Conservation (phyloP, 2,888 invertebrate species). For the Eupithecia insigniata region DNA sequence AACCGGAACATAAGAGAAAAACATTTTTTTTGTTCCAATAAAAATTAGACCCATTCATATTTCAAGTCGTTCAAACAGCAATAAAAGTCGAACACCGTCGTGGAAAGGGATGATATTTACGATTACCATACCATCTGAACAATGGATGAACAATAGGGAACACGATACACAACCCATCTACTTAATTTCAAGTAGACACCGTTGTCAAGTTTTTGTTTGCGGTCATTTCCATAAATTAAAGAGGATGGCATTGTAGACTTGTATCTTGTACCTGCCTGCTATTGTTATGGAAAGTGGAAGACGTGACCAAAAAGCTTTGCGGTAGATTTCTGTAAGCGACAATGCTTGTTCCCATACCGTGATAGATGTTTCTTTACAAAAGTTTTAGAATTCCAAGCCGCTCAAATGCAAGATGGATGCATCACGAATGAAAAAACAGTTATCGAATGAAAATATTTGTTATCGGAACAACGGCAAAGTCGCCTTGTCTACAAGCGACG, state of each 20-base stretch:
- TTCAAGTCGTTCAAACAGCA: constrained; percentile 26
- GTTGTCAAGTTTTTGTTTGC: constrained; percentile 82
- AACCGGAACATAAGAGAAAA: constrained; percentile 2
- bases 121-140: constrained; percentile 65
- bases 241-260: constrained; percentile 66
- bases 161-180: constrained; percentile 77
- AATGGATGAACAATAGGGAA: constrained; percentile 75
- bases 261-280: constrained; percentile 70
- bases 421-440: constrained; percentile 12
- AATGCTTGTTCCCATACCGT: constrained; percentile 37
- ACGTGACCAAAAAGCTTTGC: constrained; percentile 72
- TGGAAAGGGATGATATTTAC: constrained; percentile 73
- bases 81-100: constrained; percentile 50
- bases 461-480: constrained; percentile 18
- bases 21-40: not conserved
- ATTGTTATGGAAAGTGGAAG: constrained; percentile 78
- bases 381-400: constrained; percentile 28
- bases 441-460: constrained; percentile 2
- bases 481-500: constrained; percentile 18
- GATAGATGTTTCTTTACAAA: constrained; percentile 43
- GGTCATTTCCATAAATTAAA: constrained; percentile 83
- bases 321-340: constrained; percentile 69
- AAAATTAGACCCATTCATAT: constrained; percentile 22
- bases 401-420: constrained; percentile 8
- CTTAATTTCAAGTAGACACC: constrained; percentile 83